These are phyloP conservation scores for Dorcus hopei DNA, from an alignment of 2,888 invertebrate species.

Conservation along the genomic window DNA sequence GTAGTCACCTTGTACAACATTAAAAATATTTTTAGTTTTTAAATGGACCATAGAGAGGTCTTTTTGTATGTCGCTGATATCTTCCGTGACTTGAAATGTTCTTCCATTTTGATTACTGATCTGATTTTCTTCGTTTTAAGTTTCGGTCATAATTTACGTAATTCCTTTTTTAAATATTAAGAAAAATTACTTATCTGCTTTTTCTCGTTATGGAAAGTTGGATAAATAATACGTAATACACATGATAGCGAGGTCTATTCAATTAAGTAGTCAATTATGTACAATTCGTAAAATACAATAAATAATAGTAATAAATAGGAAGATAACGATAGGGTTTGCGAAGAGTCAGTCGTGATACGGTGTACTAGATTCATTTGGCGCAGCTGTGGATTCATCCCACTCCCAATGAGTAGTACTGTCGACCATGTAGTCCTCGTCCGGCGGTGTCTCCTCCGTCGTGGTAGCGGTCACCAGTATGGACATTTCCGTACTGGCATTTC, in stretches of 20 bases:
- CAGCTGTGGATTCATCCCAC: constrained; percentile 46
- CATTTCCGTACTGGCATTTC: constrained; percentile 46
- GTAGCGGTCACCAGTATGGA: constrained; percentile 43
- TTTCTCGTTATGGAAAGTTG: no score
- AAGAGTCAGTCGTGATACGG: constrained; percentile 43
- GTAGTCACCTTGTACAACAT: no score
- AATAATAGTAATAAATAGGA: constrained; percentile 49
- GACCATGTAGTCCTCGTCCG: constrained; percentile 48
- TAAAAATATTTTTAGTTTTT: no score
- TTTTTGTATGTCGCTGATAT: no score
- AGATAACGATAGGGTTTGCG: constrained; percentile 2
- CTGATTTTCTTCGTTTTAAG: no score
- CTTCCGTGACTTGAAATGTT: no score
- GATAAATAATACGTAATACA: no score
- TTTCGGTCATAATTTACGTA: no score
- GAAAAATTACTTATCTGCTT: no score
- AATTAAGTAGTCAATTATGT: constrained; percentile 44
- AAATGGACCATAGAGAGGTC: no score
- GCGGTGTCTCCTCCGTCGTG: constrained; percentile 48
- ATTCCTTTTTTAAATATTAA: no score
- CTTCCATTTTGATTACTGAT: no score
- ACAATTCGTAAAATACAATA: constrained; percentile 48
- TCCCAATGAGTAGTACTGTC: constrained; percentile 46
- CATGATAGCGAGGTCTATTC: constrained; percentile 40
- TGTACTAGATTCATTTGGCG: constrained; percentile 34